Percentiles rank a stretch among this genome's conserved stretches.
These are phyloP conservation scores for Alsophila aescularia DNA, from an alignment of 2,888 invertebrate genomes.

Conservation along the genomic window DNA sequence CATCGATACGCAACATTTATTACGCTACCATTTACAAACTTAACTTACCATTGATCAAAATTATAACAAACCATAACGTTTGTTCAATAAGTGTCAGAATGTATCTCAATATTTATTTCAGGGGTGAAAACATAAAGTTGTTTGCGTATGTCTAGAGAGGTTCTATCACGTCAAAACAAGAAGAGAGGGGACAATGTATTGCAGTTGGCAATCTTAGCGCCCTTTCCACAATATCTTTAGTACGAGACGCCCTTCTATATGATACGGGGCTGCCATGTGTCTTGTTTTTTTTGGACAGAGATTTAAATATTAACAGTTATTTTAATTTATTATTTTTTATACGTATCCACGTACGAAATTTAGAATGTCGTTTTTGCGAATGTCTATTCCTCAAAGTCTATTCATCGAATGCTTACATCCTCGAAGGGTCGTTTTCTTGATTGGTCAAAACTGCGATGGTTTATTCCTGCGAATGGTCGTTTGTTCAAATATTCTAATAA, in stretches of 20 bases:
- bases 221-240: slow-evolving; percentile 83
- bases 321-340: too few species aligned
- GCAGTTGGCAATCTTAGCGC: slow-evolving; percentile 83
- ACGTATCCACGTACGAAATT: too few species aligned
- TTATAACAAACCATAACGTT: slow-evolving; percentile 21
- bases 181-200: slow-evolving; percentile 77
- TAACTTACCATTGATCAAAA: slow-evolving; percentile 22
- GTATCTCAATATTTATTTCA: background rate
- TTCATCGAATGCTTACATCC: too few species aligned
- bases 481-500: too few species aligned
- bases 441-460: too few species aligned
- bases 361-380: too few species aligned
- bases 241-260: slow-evolving; percentile 76
- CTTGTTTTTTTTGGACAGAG: slow-evolving; percentile 2
- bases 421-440: too few species aligned
- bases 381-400: too few species aligned
- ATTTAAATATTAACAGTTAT: background rate
- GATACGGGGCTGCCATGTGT: slow-evolving; percentile 39
- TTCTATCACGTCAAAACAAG: slow-evolving; percentile 83
- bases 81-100: slow-evolving; percentile 37
- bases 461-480: too few species aligned
- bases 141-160: slow-evolving; percentile 68
- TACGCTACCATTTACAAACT: slow-evolving; percentile 61
- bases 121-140: slow-evolving; percentile 48
- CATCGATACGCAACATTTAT: slow-evolving; percentile 84